Evolutionary conservation across 2,113 vertebrate species (phyloP), one percentile per base, ranked within the genome.

Genomic region (Ophthalmotilapia sp.): DNA sequence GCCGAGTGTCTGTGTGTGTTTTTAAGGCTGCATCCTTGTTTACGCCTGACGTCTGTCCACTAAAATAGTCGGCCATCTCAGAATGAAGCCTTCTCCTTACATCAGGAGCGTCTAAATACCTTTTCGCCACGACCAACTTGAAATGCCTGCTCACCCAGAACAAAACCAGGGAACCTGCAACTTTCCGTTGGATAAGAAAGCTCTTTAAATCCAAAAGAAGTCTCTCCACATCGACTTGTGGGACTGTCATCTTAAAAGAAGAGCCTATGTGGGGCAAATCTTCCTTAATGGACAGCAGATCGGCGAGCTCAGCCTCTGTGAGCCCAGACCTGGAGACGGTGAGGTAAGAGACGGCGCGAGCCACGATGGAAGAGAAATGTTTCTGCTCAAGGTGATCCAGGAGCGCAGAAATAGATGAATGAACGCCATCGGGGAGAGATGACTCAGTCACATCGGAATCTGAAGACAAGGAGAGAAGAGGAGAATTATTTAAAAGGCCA

Each of bases 121-220:
- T 93, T 68, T 92, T 96, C 4, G 53, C n/a, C 58, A 95, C 84
- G 2, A 96, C 95, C 21, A 96, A 83, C 8, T 84, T 86, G 55
- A 97, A 97, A 91, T 97, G 95, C 70, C 96, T 92, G 93, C 94
- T 96, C 55, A 94, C 89, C 97, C 96, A 97, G 84, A 86, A 91
- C 62, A 97, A 82, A 83, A 97, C 92, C 26, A 23, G 65, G 1
- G 68, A 90, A n/a, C 94, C 95, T 6, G 82, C 84, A 23, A 94
- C 89, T 2, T 85, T 90, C 81, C 92, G 94, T 45, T 51, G 89
- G 12, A 93, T 15, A 9, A 97, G 92, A 87, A 96, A 97, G 33
- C 86, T 83, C 83, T 88, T 95, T 10, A 97, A 84, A 83, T 97
- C 96, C 29, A 95, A 38, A 10, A 96, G 88, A 36, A 97, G 93